These are phyloP conservation scores for Stigmatopora argus DNA, from an alignment of 2,113 vertebrate species.

Conservation along the genomic window DNA sequence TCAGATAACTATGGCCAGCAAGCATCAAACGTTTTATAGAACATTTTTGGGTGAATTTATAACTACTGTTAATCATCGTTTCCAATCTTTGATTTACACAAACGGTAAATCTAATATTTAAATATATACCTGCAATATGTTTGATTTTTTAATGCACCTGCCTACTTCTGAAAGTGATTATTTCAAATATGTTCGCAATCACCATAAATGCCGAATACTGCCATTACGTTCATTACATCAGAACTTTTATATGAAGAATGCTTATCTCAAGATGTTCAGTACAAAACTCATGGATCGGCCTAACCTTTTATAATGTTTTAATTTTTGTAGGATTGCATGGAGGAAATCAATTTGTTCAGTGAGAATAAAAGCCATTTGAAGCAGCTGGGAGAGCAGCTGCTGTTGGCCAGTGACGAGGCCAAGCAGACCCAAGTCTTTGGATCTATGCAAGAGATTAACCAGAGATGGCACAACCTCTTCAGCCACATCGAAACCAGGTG, in stretches of 20 bases:
- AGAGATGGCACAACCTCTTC: slow-evolving; percentile 88
- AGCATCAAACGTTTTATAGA: no score
- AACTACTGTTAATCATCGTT: no score
- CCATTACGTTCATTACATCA: no score
- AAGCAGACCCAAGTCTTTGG: slow-evolving; percentile 78
- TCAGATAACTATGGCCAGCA: no score
- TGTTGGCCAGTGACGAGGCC: slow-evolving; percentile 76
- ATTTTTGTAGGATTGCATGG: slow-evolving; percentile 85
- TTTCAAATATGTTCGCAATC: no score
- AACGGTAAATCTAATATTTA: no score
- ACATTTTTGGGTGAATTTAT: no score
- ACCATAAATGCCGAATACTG: no score
- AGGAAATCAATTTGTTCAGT: slow-evolving; percentile 90
- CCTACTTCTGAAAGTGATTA: no score
- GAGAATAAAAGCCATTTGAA: slow-evolving; percentile 87
- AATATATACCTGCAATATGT: no score
- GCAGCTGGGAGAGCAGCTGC: slow-evolving; percentile 85
- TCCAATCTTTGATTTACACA: no score
- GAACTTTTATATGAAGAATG: not conserved
- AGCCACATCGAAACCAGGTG: slow-evolving; percentile 87
- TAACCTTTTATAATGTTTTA: not conserved
- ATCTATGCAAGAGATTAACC: slow-evolving; percentile 80
- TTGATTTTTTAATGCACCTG: no score
- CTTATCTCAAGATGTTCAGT: not conserved
- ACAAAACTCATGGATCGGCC: not conserved